Percentiles rank a stretch among this genome's conserved stretches.
Conservation (phyloP, 2,113 vertebrate species). For the Sphyrna mokarran region DNA sequence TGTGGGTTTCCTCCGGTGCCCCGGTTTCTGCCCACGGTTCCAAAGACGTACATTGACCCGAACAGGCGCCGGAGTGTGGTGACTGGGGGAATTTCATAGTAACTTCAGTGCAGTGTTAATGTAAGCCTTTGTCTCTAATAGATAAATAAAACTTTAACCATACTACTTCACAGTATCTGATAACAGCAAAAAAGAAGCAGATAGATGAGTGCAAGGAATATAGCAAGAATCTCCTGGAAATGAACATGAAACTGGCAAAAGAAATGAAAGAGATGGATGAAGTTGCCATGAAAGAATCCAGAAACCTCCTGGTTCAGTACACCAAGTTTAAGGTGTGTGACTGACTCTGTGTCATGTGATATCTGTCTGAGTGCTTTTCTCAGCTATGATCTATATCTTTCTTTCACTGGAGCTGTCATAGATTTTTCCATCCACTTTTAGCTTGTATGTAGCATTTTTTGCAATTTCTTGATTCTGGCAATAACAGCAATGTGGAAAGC, state of each 20-base stretch:
- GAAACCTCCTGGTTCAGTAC: not conserved
- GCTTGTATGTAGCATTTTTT: not conserved
- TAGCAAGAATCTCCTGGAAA: not conserved
- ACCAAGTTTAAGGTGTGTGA: conserved; percentile 9
- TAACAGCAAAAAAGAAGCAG: conserved; percentile 25
- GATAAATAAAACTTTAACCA: not conserved
- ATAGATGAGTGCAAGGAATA: conserved; percentile 16
- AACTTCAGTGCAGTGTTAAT: too few relatives aligned
- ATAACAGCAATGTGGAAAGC: not conserved
- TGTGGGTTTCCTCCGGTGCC: too few relatives aligned
- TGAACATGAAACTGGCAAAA: conserved; percentile 19
- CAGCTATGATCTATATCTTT: not conserved
- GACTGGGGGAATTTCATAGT: too few relatives aligned
- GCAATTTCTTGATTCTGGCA: not conserved
- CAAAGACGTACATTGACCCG: too few relatives aligned
- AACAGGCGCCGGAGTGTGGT: too few relatives aligned
- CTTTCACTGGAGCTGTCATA: not conserved
- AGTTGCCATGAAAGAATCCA: not conserved
- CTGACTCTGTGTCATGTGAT: not conserved
- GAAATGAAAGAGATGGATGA: not conserved
- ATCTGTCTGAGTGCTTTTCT: not conserved
- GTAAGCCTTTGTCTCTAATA: too few relatives aligned
- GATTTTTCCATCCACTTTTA: not conserved
- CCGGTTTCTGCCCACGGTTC: too few relatives aligned
- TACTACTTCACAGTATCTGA: conserved; percentile 25